Percentiles rank a stretch among this genome's conserved stretches.
Evolutionary conservation across 2,113 vertebrate genomes (phyloP).

Genomic region (Geococcyx californianus): DNA sequence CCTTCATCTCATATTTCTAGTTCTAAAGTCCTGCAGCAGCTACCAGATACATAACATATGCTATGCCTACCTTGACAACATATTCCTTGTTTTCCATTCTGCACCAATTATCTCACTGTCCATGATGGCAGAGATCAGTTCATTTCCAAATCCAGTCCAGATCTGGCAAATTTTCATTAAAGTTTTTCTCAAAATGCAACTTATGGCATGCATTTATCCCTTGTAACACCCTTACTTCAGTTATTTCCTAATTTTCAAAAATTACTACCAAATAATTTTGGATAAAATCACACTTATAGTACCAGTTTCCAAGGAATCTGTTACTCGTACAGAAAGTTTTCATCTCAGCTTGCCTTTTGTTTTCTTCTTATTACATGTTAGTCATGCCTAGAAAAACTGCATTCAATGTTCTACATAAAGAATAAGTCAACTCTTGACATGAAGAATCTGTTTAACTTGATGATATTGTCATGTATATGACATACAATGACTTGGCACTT

Average conservation of each 20-base stretch:
- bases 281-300: not conserved
- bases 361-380: not conserved
- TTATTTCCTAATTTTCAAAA: not conserved
- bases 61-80: not conserved
- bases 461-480: not conserved
- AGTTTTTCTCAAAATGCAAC: not conserved
- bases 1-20: rapidly evolving
- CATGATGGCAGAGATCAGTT: not conserved
- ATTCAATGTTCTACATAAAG: not conserved
- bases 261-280: not conserved
- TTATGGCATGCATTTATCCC: not conserved
- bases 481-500: not conserved
- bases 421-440: not conserved
- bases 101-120: not conserved
- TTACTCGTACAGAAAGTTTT: not conserved
- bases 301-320: not conserved
- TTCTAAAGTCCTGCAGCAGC: not conserved
- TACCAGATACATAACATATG: not conserved
- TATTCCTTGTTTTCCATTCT: not conserved
- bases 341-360: not conserved
- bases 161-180: not conserved
- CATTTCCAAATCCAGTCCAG: not conserved
- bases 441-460: not conserved
- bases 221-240: not conserved
- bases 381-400: not conserved